Evolutionary conservation across 2,113 vertebrate genomes (phyloP), one percentile per base, ranked within the genome.

Genomic region (Tor tambroides): DNA sequence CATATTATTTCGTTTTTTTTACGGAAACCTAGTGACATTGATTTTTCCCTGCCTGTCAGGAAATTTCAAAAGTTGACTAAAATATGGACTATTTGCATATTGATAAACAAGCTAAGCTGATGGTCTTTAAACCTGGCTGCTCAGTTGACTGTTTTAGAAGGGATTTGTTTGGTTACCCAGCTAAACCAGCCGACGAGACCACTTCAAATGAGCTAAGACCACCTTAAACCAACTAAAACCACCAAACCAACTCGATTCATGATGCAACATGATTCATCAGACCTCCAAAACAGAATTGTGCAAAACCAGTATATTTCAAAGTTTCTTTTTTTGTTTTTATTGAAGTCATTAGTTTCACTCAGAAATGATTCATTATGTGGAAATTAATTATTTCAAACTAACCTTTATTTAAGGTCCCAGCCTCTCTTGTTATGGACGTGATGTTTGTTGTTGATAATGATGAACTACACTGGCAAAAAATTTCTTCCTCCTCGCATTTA

Each of bases 251-350:
- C 14, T 63, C 23, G 3, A 9, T 43, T 43, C 11, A 10, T 38
- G 6, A 7, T 9, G 0, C 35, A 74, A 0, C 21, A n/a, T 2
- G 35, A 74, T 41, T 61, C 6, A 56, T 35, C n/a, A 79, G 8
- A 79, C 4, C 4, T 15, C 4, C 15, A 32, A 59, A 35, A 51
- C 19, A 41, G 54, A 38, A 80, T 41, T 80, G 54, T 61, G 54
- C 35, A 80, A 61, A 61, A n/a, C 30, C n/a, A n/a, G 30, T 80
- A 38, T 80, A 38, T 59, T 80, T 59, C 32, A 10, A 41, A 80
- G 54, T 80, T 80, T 79, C n/a, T 51, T 49, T 76, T 78, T n/a
- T n/a, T n/a, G n/a, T n/a, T n/a, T n/a, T 9, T 35, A 2, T 35
- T 32, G 0, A 6, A 28, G n/a, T 21, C 75, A 77, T 19, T 15